Evolutionary conservation across 2,113 vertebrate species (phyloP).

Genomic region (Porphyrio hochstetteri): DNA sequence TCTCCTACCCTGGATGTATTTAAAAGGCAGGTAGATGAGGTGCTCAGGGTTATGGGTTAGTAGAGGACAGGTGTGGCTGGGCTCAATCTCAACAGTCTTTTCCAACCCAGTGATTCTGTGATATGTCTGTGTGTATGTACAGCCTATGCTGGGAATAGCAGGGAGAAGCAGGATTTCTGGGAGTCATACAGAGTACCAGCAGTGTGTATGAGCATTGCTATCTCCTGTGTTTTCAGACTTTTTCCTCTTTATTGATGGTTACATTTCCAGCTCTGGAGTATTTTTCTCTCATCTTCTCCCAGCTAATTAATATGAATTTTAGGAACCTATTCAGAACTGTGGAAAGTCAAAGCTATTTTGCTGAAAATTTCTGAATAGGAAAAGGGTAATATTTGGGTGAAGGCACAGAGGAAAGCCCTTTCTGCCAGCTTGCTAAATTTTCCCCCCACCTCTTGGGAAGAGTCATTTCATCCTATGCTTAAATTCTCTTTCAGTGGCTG

Average conservation of each 20-base stretch:
- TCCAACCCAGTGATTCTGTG: too few species aligned
- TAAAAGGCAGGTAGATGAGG: too few species aligned
- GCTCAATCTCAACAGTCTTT: too few species aligned
- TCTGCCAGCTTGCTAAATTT: neutral
- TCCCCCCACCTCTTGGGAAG: neutral
- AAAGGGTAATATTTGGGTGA: neutral
- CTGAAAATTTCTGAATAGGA: neutral
- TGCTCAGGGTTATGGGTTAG: too few species aligned
- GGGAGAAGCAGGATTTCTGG: neutral
- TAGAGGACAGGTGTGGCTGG: too few species aligned
- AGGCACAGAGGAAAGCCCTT: neutral
- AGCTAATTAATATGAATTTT: neutral
- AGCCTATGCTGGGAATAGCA: neutral
- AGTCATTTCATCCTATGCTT: neutral
- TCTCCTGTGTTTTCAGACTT: neutral
- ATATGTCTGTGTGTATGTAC: neutral
- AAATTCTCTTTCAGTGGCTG: neutral
- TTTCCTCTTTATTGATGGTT: neutral
- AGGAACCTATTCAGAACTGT: neutral
- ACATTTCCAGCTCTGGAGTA: neutral
- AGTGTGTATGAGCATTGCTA: neutral
- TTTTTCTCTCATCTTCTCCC: neutral
- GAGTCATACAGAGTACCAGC: too few species aligned
- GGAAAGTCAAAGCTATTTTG: neutral
- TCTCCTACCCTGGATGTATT: too few species aligned